phyloP scores from a whole-genome alignment of 2,888 invertebrate species.

The Brassicogethes aeneus region DNA sequence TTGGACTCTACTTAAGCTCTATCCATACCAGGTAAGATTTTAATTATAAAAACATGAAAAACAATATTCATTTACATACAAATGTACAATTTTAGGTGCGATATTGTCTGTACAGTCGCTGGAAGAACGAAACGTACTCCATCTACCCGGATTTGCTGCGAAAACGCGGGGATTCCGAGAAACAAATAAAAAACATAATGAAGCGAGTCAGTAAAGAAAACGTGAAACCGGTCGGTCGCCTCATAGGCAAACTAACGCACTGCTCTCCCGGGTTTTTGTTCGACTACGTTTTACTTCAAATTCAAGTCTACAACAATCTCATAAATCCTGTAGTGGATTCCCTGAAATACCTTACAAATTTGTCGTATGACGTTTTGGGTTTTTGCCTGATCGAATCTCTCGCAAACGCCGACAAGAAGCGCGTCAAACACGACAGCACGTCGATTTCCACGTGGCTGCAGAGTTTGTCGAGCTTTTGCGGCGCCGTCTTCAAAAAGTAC shows the following conservation, averaged over 20 bases:
- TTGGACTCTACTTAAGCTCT: constrained; percentile 80
- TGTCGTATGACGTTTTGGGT: constrained; percentile 93
- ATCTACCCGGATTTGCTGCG: constrained; percentile 77
- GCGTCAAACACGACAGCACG: constrained; percentile 81
- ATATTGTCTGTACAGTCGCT: constrained; percentile 83
- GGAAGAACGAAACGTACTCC: constrained; percentile 87
- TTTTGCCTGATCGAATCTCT: constrained; percentile 93
- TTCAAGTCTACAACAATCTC: constrained; percentile 37
- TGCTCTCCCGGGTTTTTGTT: constrained; percentile 93
- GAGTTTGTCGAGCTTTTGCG: constrained; percentile 90
- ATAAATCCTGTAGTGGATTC: constrained; percentile 90
- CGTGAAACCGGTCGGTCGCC: constrained; percentile 91
- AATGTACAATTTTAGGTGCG: too few relatives aligned
- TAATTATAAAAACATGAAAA: too few relatives aligned
- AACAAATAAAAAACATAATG: constrained; percentile 92
- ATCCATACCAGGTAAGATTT: constrained; percentile 79
- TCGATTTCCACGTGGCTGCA: constrained; percentile 92
- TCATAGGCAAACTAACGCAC: constrained; percentile 94
- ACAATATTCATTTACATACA: too few relatives aligned
- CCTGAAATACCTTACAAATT: constrained; percentile 86
- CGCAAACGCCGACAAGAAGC: constrained; percentile 63
- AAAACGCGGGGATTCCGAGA: constrained; percentile 78
- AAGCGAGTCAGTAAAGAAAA: constrained; percentile 97
- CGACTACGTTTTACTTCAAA: constrained; percentile 64
- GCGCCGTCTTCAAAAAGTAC: constrained; percentile 95